Conservation (phyloP, 2,888 invertebrate genomes). For the Zhuqinia jingwanae region DNA sequence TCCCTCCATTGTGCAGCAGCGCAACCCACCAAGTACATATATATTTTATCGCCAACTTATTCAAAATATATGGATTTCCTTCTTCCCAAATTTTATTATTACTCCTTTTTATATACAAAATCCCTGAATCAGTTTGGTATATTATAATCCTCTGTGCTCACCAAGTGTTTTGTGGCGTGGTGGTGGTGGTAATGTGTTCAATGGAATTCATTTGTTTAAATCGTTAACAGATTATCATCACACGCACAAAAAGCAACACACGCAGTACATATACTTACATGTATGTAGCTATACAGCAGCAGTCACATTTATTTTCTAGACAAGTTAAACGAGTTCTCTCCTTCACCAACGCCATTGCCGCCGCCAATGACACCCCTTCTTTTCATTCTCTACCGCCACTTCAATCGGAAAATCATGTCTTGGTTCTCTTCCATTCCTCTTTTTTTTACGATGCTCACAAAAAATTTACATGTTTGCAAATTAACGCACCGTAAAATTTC, state of each 20-base stretch:
- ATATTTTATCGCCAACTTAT: constrained; percentile 11
- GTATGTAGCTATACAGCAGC: too few relatives aligned
- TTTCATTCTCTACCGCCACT: background rate
- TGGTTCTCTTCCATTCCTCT: constrained; percentile 18
- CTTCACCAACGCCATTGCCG: background rate
- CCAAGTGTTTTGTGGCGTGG: too few relatives aligned
- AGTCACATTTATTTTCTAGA: background rate
- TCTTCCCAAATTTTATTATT: background rate
- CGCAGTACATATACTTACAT: background rate
- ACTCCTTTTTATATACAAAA: too few relatives aligned
- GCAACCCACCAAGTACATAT: too few relatives aligned
- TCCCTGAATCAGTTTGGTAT: too few relatives aligned
- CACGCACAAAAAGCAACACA: background rate
- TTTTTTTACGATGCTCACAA: constrained; percentile 24
- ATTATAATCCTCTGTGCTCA: too few relatives aligned
- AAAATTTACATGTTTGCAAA: constrained; percentile 42
- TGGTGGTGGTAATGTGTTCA: background rate
- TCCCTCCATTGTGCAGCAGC: too few relatives aligned
- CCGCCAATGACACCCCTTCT: constrained; percentile 19
- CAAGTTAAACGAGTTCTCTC: constrained; percentile 22
- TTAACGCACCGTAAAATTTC: constrained; percentile 57
- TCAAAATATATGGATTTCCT: constrained; percentile 1
- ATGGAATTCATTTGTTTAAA: constrained; percentile 32
- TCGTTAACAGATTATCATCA: constrained; percentile 10
- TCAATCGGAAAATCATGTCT: constrained; percentile 29